Conservation (phyloP, 2,113 vertebrate species). For the Carassius gibelio region DNA sequence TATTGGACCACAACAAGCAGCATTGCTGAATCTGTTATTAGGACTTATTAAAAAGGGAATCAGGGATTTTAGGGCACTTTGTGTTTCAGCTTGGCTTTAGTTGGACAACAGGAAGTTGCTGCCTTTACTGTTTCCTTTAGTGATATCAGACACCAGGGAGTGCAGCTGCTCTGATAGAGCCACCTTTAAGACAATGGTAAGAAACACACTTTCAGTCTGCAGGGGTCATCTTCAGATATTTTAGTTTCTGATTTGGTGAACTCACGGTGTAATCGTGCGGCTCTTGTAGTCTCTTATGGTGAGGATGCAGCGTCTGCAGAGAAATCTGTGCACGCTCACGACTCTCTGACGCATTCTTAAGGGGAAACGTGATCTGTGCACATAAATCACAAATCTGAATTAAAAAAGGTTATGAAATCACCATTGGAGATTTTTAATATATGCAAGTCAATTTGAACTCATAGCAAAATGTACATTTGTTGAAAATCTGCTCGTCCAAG, state of each 20-base stretch:
- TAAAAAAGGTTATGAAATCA: background rate
- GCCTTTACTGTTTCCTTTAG: constrained; percentile 56
- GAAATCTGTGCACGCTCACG: constrained; percentile 77
- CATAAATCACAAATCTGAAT: background rate
- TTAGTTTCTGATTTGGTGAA: background rate
- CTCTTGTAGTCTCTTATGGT: constrained; percentile 75
- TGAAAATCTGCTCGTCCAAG: no score
- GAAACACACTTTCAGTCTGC: background rate
- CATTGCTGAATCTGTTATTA: background rate
- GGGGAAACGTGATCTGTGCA: constrained; percentile 74
- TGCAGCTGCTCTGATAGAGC: constrained; percentile 81
- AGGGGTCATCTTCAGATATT: no score
- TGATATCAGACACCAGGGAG: constrained; percentile 70
- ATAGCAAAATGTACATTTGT: no score
- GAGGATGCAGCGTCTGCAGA: constrained; percentile 74
- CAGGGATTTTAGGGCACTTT: background rate
- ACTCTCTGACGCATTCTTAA: constrained; percentile 77
- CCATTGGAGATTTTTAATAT: no score
- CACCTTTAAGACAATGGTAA: constrained; percentile 73
- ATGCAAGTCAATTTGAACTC: no score
- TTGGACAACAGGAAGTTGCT: constrained; percentile 65
- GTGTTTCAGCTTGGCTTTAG: constrained; percentile 58
- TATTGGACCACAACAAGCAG: background rate
- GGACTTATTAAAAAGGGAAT: background rate
- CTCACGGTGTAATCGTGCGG: constrained; percentile 72